Evolutionary conservation across 2,797 vertebrate species (phyloP), one percentile per base, ranked within the genome.

Genomic region (Pterois miles): DNA sequence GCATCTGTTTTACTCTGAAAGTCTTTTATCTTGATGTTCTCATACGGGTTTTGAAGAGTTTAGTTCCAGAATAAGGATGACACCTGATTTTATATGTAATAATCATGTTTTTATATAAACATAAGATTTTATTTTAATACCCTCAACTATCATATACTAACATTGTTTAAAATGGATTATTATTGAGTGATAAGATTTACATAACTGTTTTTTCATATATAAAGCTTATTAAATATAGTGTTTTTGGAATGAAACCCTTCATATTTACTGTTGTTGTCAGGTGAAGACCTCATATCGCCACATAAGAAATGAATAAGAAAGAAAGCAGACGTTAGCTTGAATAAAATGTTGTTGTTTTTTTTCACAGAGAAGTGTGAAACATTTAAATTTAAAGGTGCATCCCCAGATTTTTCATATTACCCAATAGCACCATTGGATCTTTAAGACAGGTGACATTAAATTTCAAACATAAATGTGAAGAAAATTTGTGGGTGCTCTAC

Each of bases 11-110:
- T 33, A 71, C 52, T 68, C 56, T 27, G 48, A 60, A 64, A 69
- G 67, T 81, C 69, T 74, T 72, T 75, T 62, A 22, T 82, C 27
- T 65, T 63, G 43, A 86, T 22, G 53, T 81, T 86, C 66, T 89
- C 75, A 80, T 85, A 90, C 72, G 80, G 87, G 88, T 89, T 87
- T 70, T 80, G 79, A 78, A 86, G 74, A 72, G 77, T 84, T 88
- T 83, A 70, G 52, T 87, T 87, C 50, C 70, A 73, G 22, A 82
- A 80, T 69, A 63, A 66, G 18, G 8, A 77, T n/a, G 0, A 57
- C 1, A 5, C 43, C 65, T 58, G 27, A 62, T 54, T 56, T 64
- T 63, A 53, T 59, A 77, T 59, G 8, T 34, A 63, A 25, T 34
- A 38, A 57, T n/a, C 10, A 5, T 57, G 29, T 65, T 69, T 71